phyloP scores from a whole-genome alignment of 2,888 invertebrate genomes.

The Zonitis immaculata region DNA sequence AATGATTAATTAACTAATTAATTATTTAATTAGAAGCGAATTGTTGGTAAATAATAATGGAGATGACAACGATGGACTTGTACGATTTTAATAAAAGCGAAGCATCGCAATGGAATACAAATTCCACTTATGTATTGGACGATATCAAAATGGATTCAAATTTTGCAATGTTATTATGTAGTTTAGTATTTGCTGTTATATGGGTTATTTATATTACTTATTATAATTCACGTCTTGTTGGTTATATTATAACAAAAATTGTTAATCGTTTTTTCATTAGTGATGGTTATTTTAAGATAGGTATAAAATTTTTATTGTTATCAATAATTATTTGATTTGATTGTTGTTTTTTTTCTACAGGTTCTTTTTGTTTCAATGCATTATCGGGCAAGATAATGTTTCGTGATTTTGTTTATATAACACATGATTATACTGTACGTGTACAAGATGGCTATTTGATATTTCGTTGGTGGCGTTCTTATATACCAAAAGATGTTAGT shows the following conservation, averaged over 20 bases:
- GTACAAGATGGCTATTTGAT: conserved; percentile 96
- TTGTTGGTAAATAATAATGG: too few species aligned
- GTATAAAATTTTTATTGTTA: conserved; percentile 44
- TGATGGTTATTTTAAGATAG: conserved; percentile 85
- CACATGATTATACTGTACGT: conserved; percentile 86
- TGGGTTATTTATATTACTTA: conserved; percentile 95
- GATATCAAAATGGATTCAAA: conserved; percentile 76
- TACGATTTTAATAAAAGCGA: conserved; percentile 28
- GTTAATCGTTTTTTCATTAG: conserved; percentile 81
- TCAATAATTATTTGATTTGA: conserved; percentile 1
- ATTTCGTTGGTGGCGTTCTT: conserved; percentile 97
- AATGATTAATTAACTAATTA: background rate
- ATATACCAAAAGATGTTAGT: conserved; percentile 90
- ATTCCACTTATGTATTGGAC: conserved; percentile 48
- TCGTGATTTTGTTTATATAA: conserved; percentile 89
- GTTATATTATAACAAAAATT: conserved; percentile 82
- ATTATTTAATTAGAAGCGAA: background rate
- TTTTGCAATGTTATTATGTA: conserved; percentile 70
- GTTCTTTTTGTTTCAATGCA: conserved; percentile 92
- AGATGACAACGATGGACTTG: background rate
- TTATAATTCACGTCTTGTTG: conserved; percentile 90
- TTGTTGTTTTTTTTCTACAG: conserved; percentile 51
- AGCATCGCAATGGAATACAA: conserved; percentile 34
- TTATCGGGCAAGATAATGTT: conserved; percentile 98
- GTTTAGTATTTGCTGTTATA: conserved; percentile 74